Base-by-base conservation (phyloP, 1,140 invertebrate genomes). In the Frieseomelitta varia region DNA sequence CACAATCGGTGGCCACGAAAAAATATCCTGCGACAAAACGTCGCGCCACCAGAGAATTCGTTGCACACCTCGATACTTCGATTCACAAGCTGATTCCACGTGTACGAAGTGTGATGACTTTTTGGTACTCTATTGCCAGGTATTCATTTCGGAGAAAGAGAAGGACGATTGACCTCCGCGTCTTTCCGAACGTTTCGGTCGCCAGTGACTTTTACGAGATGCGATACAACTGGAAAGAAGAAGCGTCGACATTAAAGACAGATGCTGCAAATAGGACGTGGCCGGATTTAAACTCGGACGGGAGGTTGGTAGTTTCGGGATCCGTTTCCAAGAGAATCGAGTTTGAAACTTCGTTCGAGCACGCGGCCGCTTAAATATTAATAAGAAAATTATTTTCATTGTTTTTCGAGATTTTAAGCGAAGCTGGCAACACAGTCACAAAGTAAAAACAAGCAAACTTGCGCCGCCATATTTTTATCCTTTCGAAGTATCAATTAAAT, bases 41-140 rank as follows among this genome's bases (percentile, higher is more conserved):
- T 14, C 34, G 53, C 55, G 67, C 21, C 65, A 55, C 15, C 34
- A n/a, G 21, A 71, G 84, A 88, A 75, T 87, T 84, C 71, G 65
- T 84, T 84, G 51, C 10, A 51, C 19, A 51, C 27, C 47, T 27
- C 14, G 78, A 79, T 87, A 84, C 65, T 63, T 63, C 61, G 51
- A 63, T 87, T 87, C n/a, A 73, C 61, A 56, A 71, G 79, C 30
- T 58, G 39, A 27, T 63, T 4, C 34, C 17, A 14, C 67, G 34
- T 30, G 17, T 11, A 39, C 30, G 19, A 69, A n/a, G 39, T 39
- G 34, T 1, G 15, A 47, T n/a, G 14, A 47, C 8, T 0, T 24
- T 11, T 65, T 30, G 4, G 24, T 14, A 4, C 24, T 14, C 24
- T n/a, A 12, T 61, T 61, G 24, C 1, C 24, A 24, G n/a, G 11